A percentile compares a stretch with the other conserved stretches of the same genome.
Evolutionary conservation across 2,797 vertebrate species (phyloP).

Genomic region (Enteromius trimaculatus): DNA sequence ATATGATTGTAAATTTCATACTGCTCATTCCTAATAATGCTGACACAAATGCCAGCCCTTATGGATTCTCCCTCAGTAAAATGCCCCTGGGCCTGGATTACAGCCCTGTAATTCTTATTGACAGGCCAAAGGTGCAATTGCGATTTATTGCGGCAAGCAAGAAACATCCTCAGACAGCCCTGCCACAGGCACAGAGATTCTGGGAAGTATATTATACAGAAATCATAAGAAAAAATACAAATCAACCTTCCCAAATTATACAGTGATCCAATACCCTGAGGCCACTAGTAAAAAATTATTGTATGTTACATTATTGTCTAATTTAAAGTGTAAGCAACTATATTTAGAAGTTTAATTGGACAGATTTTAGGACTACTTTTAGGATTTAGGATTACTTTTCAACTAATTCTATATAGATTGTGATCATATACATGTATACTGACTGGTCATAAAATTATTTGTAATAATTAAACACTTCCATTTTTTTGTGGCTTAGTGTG

Average conservation of each 20-base stretch:
- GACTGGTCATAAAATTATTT: background rate
- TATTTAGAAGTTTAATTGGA: background rate
- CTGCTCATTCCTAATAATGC: slow-evolving; percentile 52
- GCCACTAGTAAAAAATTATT: background rate
- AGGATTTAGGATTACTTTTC: too few species aligned
- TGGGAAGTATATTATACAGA: background rate
- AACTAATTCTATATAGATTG: too few species aligned
- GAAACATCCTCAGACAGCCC: slow-evolving; percentile 25
- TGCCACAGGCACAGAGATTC: slow-evolving; percentile 22
- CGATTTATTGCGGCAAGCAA: slow-evolving; percentile 30
- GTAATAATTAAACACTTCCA: too few species aligned
- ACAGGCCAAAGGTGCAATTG: slow-evolving; percentile 46
- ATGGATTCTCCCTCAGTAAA: slow-evolving; percentile 52
- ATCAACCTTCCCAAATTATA: background rate
- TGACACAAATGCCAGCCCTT: slow-evolving; percentile 56
- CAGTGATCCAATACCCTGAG: background rate
- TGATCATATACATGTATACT: background rate
- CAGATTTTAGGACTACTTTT: too few species aligned
- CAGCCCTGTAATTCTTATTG: slow-evolving; percentile 48
- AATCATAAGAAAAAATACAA: background rate
- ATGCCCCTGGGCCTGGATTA: slow-evolving; percentile 49
- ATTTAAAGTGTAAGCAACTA: background rate
- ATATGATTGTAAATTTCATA: slow-evolving; percentile 45
- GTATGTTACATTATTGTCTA: background rate
- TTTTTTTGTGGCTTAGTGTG: too few species aligned